Evolutionary conservation across 2,113 vertebrate genomes (phyloP).

Genomic region (Siphamia tubifer): DNA sequence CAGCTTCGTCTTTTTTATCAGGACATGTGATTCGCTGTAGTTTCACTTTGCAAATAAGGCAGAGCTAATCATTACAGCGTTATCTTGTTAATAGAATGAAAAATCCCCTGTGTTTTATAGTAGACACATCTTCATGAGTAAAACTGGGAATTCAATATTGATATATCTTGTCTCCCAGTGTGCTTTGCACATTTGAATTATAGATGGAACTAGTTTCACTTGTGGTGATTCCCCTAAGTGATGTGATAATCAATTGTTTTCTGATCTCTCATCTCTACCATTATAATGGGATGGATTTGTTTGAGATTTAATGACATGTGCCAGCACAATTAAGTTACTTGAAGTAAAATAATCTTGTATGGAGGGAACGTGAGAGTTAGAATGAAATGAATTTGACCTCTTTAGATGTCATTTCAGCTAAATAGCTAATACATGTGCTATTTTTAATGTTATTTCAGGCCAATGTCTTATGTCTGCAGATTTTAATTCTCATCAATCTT

Average conservation of each 20-base stretch:
- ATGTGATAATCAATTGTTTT: conserved; percentile 34
- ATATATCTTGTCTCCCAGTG: conserved; percentile 18
- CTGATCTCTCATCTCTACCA: conserved; percentile 20
- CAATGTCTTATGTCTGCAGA: not conserved
- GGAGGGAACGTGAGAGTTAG: not conserved
- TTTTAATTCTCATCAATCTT: not conserved
- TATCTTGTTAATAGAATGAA: not conserved
- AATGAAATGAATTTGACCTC: not conserved
- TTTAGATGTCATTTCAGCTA: not conserved
- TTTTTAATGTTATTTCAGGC: not conserved
- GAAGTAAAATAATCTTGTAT: not conserved
- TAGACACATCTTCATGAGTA: conserved; percentile 23
- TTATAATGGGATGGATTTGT: conserved; percentile 23
- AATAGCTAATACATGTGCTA: too few species aligned
- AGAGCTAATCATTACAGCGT: not conserved
- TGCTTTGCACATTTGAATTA: conserved; percentile 46
- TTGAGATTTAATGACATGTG: conserved; percentile 1
- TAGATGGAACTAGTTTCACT: conserved; percentile 55
- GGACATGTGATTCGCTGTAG: not conserved
- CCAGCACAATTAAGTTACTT: conserved; percentile 1
- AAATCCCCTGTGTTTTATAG: not conserved
- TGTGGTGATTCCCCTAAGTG: conserved; percentile 63
- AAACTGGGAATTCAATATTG: conserved; percentile 18
- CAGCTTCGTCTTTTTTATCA: not conserved
- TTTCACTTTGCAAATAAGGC: not conserved